Evolutionary conservation across 2,888 invertebrate species (phyloP), one percentile per base, ranked within the genome.

Genomic region (Allacma fusca): DNA sequence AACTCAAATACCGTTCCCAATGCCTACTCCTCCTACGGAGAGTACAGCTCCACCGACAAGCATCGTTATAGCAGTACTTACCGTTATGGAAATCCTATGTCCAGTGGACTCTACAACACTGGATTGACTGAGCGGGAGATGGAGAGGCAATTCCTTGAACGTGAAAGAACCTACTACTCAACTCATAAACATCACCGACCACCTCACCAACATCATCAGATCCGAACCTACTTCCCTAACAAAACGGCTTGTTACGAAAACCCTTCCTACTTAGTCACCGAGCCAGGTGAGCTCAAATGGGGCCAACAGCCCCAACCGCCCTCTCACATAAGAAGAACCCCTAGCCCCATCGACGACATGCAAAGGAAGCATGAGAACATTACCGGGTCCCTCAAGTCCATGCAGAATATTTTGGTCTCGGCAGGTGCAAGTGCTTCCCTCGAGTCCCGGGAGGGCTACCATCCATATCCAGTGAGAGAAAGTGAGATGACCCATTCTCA

Each of bases 321-420:
- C 4, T 74, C 65, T 67, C 77, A 80, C 0, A 29, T 24, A 1
- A 23, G 68, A 65, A 59, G 82, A 71, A 79, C 82, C 12, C 84
- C 83, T 24, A 82, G 83, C 64, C 85, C 85, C 4, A 80, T 79
- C 24, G 82, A 83, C 19, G 75, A 80, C 13, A 64, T 81, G 12
- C 91, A 86, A 75, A 85, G 88, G 80, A 88, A 88, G 67, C 89
- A 88, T 75, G 88, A 88, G 21, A 89, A 88, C 43, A 88, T 91
- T 1, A 90, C 91, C 0, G 91, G 91, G 82, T 90, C 90, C 24
- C 88, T 90, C 86, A 85, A 90, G 85, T 90, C 90, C n/a, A 89
- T 89, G 86, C 91, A 91, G 62, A 86, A 90, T 21, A 84, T 84
- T 71, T 77, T 84, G 44, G 80, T 83, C 16, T 79, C 83, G n/a